These are phyloP conservation scores for Drosophila takahashii DNA, from an alignment of 1,140 invertebrate genomes.

Conservation along the genomic window DNA sequence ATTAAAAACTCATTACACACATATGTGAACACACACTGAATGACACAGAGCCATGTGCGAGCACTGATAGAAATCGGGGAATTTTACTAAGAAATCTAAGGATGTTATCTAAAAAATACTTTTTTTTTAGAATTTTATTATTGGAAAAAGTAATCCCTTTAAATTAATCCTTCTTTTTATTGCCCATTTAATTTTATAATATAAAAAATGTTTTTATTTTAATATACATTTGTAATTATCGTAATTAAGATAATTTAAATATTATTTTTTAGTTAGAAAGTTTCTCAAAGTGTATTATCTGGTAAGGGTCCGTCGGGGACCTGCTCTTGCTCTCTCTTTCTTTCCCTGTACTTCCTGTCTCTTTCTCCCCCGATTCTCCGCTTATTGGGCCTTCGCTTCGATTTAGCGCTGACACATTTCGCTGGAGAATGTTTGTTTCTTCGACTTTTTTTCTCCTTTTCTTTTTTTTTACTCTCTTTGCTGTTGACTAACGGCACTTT, in stretches of 20 bases:
- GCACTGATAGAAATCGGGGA: conserved; percentile 2
- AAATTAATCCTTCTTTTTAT: no score
- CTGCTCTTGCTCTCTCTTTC: background rate
- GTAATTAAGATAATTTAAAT: no score
- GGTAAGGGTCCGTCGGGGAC: conserved; percentile 15
- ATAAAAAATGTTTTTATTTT: no score
- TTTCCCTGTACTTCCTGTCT: background rate
- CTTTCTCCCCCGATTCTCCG: conserved; percentile 6
- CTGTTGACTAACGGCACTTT: conserved; percentile 63
- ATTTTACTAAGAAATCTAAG: background rate
- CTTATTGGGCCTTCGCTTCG: conserved; percentile 69
- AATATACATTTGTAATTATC: no score
- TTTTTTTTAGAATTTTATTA: no score
- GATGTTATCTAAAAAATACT: no score
- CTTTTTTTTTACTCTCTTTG: conserved; percentile 9
- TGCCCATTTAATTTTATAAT: no score
- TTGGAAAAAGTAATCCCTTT: no score
- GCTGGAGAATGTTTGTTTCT: conserved; percentile 51
- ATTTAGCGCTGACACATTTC: conserved; percentile 78
- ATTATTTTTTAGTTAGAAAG: no score
- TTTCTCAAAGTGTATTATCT: background rate
- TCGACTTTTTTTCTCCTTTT: conserved; percentile 1
- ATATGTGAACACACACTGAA: conserved; percentile 15
- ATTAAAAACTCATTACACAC: conserved; percentile 75
- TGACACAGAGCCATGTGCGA: background rate